Percentiles rank a stretch among this genome's conserved stretches.
phyloP scores from a whole-genome alignment of 2,888 invertebrate genomes.

The Dilophus febrilis region DNA sequence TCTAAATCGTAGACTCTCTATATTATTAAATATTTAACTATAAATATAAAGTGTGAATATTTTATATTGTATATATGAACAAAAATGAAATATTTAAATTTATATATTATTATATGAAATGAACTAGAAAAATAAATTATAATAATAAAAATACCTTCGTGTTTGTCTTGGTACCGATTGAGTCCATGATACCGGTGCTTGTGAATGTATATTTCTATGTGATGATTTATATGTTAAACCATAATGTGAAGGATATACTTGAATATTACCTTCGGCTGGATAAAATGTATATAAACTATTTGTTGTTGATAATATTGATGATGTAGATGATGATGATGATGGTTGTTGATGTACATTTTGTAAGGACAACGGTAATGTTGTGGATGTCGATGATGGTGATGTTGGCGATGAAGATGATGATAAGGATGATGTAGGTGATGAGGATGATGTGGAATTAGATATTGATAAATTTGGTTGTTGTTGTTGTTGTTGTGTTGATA shows the following conservation, averaged over 20 bases:
- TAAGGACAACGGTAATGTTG: conserved; percentile 8
- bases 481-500: conserved; percentile 12
- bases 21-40: too few species aligned
- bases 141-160: conserved; percentile 24
- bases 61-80: too few species aligned
- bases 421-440: background rate
- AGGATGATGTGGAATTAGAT: too few species aligned
- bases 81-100: too few species aligned
- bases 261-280: conserved; percentile 29
- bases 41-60: too few species aligned
- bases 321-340: conserved; percentile 10
- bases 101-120: too few species aligned
- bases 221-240: conserved; percentile 27
- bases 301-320: conserved; percentile 18
- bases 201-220: conserved; percentile 19
- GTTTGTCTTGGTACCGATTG: conserved; percentile 31
- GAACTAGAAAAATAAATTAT: too few species aligned
- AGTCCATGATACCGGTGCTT: conserved; percentile 31
- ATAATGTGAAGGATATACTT: conserved; percentile 29
- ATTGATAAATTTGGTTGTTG: background rate
- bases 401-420: conserved; percentile 2
- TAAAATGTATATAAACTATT: conserved; percentile 30
- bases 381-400: conserved; percentile 8
- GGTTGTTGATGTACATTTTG: conserved; percentile 10
- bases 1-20: too few species aligned